Evolutionary conservation across 2,113 vertebrate genomes (phyloP).

Genomic region (Mandrillus leucophaeus): DNA sequence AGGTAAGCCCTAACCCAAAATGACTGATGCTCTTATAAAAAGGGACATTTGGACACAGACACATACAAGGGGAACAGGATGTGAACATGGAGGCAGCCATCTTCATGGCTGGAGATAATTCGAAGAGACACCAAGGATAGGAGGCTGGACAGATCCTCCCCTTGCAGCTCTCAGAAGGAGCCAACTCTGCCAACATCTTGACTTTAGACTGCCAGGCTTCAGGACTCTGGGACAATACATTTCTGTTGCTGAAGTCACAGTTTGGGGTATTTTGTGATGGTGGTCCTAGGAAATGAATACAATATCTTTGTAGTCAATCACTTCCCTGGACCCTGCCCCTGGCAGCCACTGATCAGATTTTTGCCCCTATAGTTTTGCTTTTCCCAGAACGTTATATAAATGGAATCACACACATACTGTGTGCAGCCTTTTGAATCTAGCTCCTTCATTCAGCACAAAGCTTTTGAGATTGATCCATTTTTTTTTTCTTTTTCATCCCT

Average conservation of each 20-base stretch:
- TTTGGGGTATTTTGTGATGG: not conserved
- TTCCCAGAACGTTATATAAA: not conserved
- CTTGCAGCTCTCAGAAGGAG: not conserved
- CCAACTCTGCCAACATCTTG: no score
- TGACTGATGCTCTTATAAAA: not conserved
- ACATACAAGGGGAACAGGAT: not conserved
- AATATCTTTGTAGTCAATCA: not conserved
- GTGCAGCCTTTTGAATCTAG: not conserved
- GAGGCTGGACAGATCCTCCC: not conserved
- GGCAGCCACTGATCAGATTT: not conserved
- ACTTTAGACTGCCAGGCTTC: not conserved
- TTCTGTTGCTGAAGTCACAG: not conserved
- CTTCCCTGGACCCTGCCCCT: not conserved
- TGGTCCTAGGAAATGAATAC: no score
- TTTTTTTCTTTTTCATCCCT: not conserved
- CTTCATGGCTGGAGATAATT: not conserved
- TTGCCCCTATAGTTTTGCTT: not conserved
- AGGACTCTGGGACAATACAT: not conserved
- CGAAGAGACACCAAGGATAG: not conserved
- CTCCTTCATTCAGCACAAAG: not conserved
- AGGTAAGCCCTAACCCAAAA: not conserved
- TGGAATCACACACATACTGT: not conserved
- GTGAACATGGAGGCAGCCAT: not conserved
- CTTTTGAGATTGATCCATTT: not conserved
- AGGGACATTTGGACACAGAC: not conserved